phyloP scores from a whole-genome alignment of 2,888 invertebrate genomes.

The Argynnis bischoffii region DNA sequence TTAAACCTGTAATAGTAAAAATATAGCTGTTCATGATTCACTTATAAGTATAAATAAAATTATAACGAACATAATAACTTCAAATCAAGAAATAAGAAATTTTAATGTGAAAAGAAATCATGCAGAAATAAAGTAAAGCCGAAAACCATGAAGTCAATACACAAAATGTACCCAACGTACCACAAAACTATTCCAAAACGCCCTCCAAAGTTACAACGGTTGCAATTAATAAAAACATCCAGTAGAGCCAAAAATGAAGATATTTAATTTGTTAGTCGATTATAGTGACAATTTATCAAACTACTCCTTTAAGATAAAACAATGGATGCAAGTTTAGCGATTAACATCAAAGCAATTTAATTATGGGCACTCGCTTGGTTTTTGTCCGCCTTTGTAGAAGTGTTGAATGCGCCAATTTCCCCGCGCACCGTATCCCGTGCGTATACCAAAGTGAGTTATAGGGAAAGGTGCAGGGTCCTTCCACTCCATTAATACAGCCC shows the following conservation, averaged over 20 bases:
- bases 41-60: too few species aligned
- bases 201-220: conserved; percentile 39
- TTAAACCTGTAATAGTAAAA: too few species aligned
- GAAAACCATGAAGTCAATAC: conserved; percentile 37
- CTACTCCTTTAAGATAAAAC: conserved; percentile 33
- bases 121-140: conserved; percentile 31
- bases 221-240: conserved; percentile 43
- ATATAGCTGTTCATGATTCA: too few species aligned
- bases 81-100: neutral
- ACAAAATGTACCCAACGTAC: conserved; percentile 81
- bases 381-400: conserved; percentile 54
- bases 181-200: conserved; percentile 51
- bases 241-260: conserved; percentile 39
- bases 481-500: conserved; percentile 83
- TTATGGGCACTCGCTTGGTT: conserved; percentile 66
- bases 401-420: conserved; percentile 84
- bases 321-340: conserved; percentile 49
- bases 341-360: conserved; percentile 61
- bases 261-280: conserved; percentile 40
- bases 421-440: conserved; percentile 85
- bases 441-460: conserved; percentile 83
- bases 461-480: conserved; percentile 82
- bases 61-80: too few species aligned
- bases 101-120: neutral
- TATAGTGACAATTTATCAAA: conserved; percentile 38